Evolutionary conservation across 2,113 vertebrate genomes (phyloP).

Genomic region (Nibea coibor): DNA sequence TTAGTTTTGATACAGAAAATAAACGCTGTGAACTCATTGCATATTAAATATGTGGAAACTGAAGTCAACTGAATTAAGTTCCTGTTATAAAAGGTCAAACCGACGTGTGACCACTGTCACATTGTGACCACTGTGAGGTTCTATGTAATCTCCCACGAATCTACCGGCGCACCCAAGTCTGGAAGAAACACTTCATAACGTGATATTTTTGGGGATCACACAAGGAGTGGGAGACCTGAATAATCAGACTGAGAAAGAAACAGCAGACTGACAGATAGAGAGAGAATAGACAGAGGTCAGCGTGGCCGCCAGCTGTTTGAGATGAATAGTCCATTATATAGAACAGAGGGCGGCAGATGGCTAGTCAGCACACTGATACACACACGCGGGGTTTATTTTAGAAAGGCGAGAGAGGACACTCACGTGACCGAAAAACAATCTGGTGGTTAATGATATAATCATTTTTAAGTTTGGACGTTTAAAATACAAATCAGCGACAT

Average conservation of each 20-base stretch:
- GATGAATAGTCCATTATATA: constrained; percentile 72
- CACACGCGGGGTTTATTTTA: constrained; percentile 28
- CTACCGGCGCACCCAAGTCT: not conserved
- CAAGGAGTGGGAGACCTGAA: constrained; percentile 5
- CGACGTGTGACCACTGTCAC: too few species aligned
- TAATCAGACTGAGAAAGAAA: constrained; percentile 24
- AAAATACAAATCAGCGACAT: not conserved
- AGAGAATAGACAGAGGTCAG: constrained; percentile 60
- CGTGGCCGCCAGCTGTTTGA: constrained; percentile 72
- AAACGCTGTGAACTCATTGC: too few species aligned
- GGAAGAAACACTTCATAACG: not conserved
- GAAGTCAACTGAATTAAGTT: not conserved
- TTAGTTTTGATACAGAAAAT: too few species aligned
- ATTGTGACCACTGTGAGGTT: not conserved
- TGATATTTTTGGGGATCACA: constrained; percentile 1
- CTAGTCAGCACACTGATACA: constrained; percentile 65
- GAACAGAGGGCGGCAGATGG: constrained; percentile 70
- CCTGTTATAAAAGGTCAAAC: not conserved
- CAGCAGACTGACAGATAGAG: constrained; percentile 40
- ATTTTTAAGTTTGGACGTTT: not conserved
- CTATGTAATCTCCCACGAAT: not conserved
- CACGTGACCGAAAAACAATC: constrained; percentile 41
- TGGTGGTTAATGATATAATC: not conserved
- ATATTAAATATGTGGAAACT: too few species aligned
- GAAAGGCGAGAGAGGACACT: not conserved